Percentiles rank a stretch among this genome's conserved stretches.
Evolutionary conservation across 2,888 invertebrate species (phyloP).

Genomic region (Drosophila formosana): DNA sequence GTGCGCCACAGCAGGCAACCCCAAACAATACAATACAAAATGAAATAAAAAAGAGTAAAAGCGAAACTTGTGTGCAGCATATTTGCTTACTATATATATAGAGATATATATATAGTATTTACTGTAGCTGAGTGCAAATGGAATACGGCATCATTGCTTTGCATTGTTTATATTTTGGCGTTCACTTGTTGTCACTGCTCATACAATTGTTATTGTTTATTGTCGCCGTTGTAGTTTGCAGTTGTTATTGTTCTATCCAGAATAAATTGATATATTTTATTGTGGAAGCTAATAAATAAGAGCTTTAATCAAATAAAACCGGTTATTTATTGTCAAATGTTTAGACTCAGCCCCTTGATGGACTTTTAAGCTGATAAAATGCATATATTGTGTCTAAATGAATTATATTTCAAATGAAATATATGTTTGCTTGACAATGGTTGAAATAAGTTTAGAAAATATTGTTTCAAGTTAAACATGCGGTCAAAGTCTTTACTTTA

Average conservation of each 20-base stretch:
- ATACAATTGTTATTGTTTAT: slow-evolving; percentile 12
- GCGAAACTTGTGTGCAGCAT: slow-evolving; percentile 11
- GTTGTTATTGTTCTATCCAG: not conserved
- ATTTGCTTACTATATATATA: slow-evolving; percentile 29
- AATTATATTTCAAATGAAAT: not conserved
- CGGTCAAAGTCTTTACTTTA: too few species aligned
- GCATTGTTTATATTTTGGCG: slow-evolving; percentile 6
- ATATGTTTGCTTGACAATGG: not conserved
- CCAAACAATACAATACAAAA: slow-evolving; percentile 10
- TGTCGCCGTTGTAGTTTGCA: slow-evolving; percentile 5
- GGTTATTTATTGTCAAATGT: slow-evolving; percentile 2
- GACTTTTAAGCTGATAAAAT: slow-evolving; percentile 1
- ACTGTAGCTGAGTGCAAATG: slow-evolving; percentile 14
- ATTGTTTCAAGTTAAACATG: not conserved
- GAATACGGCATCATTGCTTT: slow-evolving; percentile 16
- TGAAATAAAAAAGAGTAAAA: slow-evolving; percentile 2
- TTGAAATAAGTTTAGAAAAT: not conserved
- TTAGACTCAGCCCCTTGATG: slow-evolving; percentile 5
- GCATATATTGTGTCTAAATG: not conserved
- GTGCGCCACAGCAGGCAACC: slow-evolving; percentile 47
- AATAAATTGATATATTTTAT: slow-evolving; percentile 12
- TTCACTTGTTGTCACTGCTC: slow-evolving; percentile 25
- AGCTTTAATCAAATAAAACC: not conserved
- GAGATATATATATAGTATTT: not conserved
- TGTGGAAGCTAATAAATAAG: slow-evolving; percentile 3